phyloP scores from a whole-genome alignment of 2,113 vertebrate genomes.

The Centrocercus urophasianus region DNA sequence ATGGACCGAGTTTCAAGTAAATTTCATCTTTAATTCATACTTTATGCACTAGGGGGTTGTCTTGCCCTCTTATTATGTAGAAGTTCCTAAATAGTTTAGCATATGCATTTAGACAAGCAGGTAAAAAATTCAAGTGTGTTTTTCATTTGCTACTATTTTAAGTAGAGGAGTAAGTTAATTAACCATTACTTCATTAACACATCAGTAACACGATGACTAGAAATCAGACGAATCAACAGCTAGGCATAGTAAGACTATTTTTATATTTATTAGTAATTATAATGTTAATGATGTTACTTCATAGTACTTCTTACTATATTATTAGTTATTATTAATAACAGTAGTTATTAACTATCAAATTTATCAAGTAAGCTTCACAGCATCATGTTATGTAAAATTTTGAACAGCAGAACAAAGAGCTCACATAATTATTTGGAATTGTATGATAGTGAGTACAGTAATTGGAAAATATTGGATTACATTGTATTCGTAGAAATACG shows the following conservation, averaged over 20 bases:
- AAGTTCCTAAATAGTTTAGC: not conserved
- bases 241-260: not conserved
- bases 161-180: not conserved
- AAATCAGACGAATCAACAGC: not conserved
- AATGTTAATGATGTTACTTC: too few species aligned
- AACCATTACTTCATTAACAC: not conserved
- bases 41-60: conserved; percentile 71
- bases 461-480: not conserved
- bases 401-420: not conserved
- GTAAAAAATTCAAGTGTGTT: not conserved
- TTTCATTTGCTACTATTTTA: conserved; percentile 39
- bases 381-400: rapidly evolving
- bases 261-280: not conserved
- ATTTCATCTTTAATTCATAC: conserved; percentile 18
- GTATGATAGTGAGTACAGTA: rapidly evolving
- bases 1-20: not conserved
- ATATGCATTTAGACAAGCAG: not conserved
- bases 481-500: not conserved
- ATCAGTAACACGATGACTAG: not conserved
- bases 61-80: conserved; percentile 50
- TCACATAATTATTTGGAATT: not conserved
- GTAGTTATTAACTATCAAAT: not conserved
- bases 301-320: not conserved
- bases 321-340: not conserved
- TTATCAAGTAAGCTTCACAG: not conserved